Evolutionary conservation across 2,888 invertebrate genomes (phyloP).

Genomic region (Spilosoma lubricipeda): DNA sequence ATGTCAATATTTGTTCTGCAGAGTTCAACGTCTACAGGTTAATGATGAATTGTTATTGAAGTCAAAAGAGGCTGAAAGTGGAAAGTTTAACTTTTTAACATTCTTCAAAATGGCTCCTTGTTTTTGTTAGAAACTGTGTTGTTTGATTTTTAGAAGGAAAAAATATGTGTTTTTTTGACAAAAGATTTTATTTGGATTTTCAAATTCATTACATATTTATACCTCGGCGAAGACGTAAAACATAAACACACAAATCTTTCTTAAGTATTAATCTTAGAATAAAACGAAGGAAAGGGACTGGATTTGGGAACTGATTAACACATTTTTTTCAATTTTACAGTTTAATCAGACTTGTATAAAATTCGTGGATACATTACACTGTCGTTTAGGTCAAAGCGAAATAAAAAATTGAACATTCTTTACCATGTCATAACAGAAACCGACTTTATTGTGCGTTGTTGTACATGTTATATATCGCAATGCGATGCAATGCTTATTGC

Average conservation of each 20-base stretch:
- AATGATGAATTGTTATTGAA: slow-evolving; percentile 3
- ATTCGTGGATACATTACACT: background rate
- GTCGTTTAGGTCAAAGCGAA: background rate
- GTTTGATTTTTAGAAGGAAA: background rate
- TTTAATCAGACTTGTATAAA: background rate
- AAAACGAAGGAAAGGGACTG: background rate
- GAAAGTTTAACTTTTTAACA: background rate
- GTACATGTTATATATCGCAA: no score
- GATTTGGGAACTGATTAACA: background rate
- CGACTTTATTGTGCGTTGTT: no score
- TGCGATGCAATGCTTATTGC: no score
- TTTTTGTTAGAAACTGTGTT: background rate
- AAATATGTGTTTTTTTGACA: background rate
- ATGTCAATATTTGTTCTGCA: background rate
- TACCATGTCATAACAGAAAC: background rate
- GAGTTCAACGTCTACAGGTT: background rate
- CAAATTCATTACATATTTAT: background rate
- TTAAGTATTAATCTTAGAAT: background rate
- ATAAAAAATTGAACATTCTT: background rate
- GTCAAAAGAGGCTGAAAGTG: background rate
- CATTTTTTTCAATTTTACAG: background rate
- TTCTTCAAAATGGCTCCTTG: slow-evolving; percentile 2
- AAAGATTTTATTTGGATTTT: background rate
- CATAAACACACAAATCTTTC: background rate
- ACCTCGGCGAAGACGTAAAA: background rate